phyloP scores from a whole-genome alignment of 2,888 invertebrate genomes.

The Mycalesis mineus region DNA sequence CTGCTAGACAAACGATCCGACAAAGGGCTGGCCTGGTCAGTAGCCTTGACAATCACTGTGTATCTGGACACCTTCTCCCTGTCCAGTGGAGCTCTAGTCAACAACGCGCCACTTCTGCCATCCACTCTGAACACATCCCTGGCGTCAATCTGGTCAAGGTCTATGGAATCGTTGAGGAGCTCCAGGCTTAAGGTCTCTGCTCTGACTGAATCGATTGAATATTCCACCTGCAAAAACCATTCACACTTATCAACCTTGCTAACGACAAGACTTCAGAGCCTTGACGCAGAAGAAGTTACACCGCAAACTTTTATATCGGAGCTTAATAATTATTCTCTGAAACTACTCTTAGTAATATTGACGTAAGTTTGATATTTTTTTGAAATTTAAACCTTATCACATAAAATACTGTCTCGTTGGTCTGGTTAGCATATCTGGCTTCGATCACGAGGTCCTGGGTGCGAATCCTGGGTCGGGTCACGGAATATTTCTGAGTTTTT shows the following conservation, averaged over 20 bases:
- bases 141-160: conserved; percentile 70
- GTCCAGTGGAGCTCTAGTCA: conserved; percentile 88
- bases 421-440: too few relatives aligned
- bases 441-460: too few relatives aligned
- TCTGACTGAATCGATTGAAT: conserved; percentile 84
- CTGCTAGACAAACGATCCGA: conserved; percentile 88
- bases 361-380: too few relatives aligned
- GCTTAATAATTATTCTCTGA: too few relatives aligned
- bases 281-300: neutral
- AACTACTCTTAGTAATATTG: too few relatives aligned
- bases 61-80: conserved; percentile 92
- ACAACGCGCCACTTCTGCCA: conserved; percentile 89
- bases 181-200: conserved; percentile 63
- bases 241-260: too few relatives aligned
- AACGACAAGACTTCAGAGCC: neutral
- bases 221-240: conserved; percentile 79
- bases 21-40: conserved; percentile 89
- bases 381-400: too few relatives aligned
- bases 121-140: conserved; percentile 91
- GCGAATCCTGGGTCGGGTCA: too few relatives aligned
- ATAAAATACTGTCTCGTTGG: too few relatives aligned
- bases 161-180: conserved; percentile 55
- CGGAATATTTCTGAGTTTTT: too few relatives aligned
- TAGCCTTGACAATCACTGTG: conserved; percentile 89
- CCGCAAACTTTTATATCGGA: too few relatives aligned